Evolutionary conservation across 2,797 vertebrate genomes (phyloP), one percentile per base, ranked within the genome.

Genomic region (Chanos chanos): DNA sequence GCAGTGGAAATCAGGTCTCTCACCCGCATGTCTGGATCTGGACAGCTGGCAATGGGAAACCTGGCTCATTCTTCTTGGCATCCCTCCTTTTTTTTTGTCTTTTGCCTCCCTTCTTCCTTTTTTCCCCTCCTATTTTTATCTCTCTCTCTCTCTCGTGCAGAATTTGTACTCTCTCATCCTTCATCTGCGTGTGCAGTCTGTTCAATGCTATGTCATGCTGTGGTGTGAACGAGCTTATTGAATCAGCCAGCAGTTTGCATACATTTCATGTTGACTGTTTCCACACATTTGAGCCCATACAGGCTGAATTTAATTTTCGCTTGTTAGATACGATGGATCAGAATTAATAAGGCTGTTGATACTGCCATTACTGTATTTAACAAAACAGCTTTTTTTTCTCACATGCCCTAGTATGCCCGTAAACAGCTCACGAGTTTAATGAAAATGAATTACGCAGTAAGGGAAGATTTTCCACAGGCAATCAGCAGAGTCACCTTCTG

Each of bases 1-100:
- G 59, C 56, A 36, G 34, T 6, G 71, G 72, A 62, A 62, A 62
- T 51, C 75, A 80, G 68, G 59, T 66, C 57, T 61, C 70, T 76
- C 75, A 68, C 64, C 63, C 19, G 41, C 65, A 54, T 18, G 24
- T 40, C 37, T 48, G 50, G 24, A 13, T 37, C 41, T 34, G 58
- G 49, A 61, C 36, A 50, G 43, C 58, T 49, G 65, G 65, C 50
- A 55, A 34, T 25, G 22, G 56, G 45, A 30, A 50, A 16, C 1
- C 19, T 58, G 27, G 54, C 28, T 57, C 27, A 27, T 51, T 58
- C 31, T 48, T 53, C 30, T n/a, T 41, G 64, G 66, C 77, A 71
- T 76, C 66, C 3, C 3, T 13, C 1, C 36, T 13, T 5, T n/a
- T n/a, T n/a, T n/a, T 71, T 60, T 66, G 62, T 77, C 79, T 71